Percentiles rank a stretch among this genome's conserved stretches.
Evolutionary conservation across 2,797 vertebrate species (phyloP).

Genomic region (Steatocranus sp.): DNA sequence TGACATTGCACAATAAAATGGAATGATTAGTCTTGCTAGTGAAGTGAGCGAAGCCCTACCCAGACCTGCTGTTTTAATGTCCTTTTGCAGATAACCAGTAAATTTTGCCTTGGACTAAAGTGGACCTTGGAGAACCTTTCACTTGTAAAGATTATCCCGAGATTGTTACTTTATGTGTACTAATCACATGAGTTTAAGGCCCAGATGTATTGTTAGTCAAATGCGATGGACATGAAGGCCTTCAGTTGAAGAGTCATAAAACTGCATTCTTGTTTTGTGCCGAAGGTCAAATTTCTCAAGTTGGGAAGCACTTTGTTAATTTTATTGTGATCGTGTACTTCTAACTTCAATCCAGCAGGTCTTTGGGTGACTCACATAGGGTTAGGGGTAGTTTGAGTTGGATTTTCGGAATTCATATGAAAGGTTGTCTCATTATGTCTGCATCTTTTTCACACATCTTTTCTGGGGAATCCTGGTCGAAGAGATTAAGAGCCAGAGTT

Average conservation of each 20-base stretch:
- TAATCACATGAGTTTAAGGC: fast-evolving
- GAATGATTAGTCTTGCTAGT: background rate
- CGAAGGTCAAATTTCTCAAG: fast-evolving
- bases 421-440: background rate
- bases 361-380: fast-evolving
- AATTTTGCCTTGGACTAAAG: background rate
- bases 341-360: background rate
- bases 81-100: background rate
- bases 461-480: background rate
- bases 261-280: background rate
- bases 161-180: background rate
- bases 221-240: background rate
- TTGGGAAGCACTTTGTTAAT: background rate
- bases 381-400: background rate
- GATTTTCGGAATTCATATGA: background rate
- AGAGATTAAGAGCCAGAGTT: background rate
- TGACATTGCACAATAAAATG: background rate
- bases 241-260: background rate
- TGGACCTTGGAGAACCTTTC: background rate
- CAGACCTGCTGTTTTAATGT: background rate
- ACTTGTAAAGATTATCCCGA: background rate
- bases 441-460: background rate
- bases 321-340: background rate
- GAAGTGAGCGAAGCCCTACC: background rate
- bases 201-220: background rate